phyloP scores from a whole-genome alignment of 1,140 invertebrate genomes.

The Diachasma alloeum region DNA sequence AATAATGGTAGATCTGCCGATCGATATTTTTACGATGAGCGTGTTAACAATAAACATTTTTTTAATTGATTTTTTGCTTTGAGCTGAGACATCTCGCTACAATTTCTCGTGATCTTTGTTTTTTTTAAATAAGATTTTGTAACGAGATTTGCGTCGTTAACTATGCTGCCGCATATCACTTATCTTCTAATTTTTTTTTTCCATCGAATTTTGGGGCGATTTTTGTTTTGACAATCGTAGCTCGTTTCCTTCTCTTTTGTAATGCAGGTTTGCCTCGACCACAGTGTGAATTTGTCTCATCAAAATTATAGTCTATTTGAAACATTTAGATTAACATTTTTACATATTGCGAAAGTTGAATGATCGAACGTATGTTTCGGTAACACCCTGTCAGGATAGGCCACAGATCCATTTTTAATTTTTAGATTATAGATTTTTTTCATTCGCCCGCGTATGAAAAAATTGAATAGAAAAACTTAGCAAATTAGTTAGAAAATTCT shows the following conservation, averaged over 20 bases:
- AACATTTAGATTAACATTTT: not conserved
- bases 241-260: not conserved
- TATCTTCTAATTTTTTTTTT: not conserved
- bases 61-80: not conserved
- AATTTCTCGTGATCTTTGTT: not conserved
- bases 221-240: not conserved
- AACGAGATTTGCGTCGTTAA: not conserved
- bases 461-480: no score
- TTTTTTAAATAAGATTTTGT: not conserved
- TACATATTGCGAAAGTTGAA: not conserved
- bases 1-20: not conserved
- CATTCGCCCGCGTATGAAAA: no score
- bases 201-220: not conserved
- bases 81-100: not conserved
- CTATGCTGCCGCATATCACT: slow-evolving; percentile 11
- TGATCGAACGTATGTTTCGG: slow-evolving; percentile 21
- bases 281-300: not conserved
- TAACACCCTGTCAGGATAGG: slow-evolving; percentile 27
- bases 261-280: no score
- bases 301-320: not conserved
- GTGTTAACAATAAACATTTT: not conserved
- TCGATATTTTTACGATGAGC: not conserved
- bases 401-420: slow-evolving; percentile 17
- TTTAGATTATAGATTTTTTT: not conserved
- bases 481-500: no score